Conservation (phyloP, 2,888 invertebrate species). For the Listrodromus nycthemerus region DNA sequence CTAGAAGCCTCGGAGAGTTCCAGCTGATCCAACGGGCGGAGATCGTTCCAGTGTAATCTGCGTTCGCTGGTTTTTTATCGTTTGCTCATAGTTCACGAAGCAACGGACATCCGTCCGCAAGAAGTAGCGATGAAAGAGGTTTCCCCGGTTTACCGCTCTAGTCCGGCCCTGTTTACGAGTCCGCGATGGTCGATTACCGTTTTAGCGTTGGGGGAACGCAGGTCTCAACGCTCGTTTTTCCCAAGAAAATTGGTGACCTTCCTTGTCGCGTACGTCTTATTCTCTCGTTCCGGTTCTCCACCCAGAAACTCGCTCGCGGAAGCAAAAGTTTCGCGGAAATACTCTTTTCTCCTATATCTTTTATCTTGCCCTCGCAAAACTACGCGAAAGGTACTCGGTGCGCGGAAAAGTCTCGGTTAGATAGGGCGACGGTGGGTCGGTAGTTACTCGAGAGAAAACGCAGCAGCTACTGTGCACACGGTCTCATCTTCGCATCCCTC, state of each 20-base stretch:
- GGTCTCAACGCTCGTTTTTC: constrained; percentile 52
- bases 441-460: constrained; percentile 31
- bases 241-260: constrained; percentile 55
- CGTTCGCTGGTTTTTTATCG: background rate
- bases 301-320: constrained; percentile 22
- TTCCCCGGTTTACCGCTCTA: constrained; percentile 75
- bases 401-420: constrained; percentile 21
- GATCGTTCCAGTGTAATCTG: constrained; percentile 62
- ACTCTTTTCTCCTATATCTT: constrained; percentile 25
- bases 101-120: background rate
- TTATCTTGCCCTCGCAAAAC: constrained; percentile 25
- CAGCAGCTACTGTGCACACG: constrained; percentile 19
- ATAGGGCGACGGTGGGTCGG: constrained; percentile 3
- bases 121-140: constrained; percentile 73
- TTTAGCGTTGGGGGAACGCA: constrained; percentile 30
- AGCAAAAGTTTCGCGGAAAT: constrained; percentile 37
- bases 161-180: constrained; percentile 79
- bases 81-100: constrained; percentile 11
- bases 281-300: constrained; percentile 30
- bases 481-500: constrained; percentile 52
- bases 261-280: constrained; percentile 50
- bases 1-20: constrained; percentile 73
- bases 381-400: constrained; percentile 8
- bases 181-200: constrained; percentile 80
- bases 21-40: constrained; percentile 77